phyloP scores from a whole-genome alignment of 2,113 vertebrate genomes.

The Amphiprion ocellaris region DNA sequence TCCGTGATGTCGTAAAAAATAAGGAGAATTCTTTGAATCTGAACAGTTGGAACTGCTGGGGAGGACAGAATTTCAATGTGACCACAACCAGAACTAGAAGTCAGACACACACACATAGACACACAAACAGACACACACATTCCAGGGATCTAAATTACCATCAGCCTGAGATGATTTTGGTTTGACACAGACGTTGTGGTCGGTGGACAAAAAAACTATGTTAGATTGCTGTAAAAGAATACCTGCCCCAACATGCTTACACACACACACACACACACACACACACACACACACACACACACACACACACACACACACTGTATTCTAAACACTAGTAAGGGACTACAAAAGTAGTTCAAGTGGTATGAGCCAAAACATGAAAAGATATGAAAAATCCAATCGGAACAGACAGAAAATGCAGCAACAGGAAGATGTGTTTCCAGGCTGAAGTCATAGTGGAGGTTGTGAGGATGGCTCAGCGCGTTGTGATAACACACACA shows the following conservation, averaged over 20 bases:
- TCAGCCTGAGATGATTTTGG: conserved; percentile 36
- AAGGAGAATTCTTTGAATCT: conserved; percentile 12
- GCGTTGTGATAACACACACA: conserved; percentile 16
- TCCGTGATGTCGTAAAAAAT: not conserved
- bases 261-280: conserved; percentile 19
- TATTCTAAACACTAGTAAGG: conserved; percentile 13
- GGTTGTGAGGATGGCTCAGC: conserved; percentile 5
- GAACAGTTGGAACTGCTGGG: conserved; percentile 15
- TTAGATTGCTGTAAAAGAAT: conserved; percentile 12
- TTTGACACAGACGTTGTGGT: conserved; percentile 36
- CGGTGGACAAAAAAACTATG: conserved; percentile 8
- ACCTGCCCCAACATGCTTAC: conserved; percentile 21
- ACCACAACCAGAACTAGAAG: conserved; percentile 46
- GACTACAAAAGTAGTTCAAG: not conserved
- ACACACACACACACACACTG: conserved; percentile 23
- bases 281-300: conserved; percentile 1
- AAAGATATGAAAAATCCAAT: conserved; percentile 13
- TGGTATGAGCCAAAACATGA: not conserved
- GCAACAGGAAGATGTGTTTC: conserved; percentile 7
- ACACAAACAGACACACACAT: conserved; percentile 1
- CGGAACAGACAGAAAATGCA: not conserved
- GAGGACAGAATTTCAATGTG: conserved; percentile 33
- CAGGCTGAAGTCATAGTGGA: conserved; percentile 2
- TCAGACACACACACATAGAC: conserved; percentile 19
- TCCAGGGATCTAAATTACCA: conserved; percentile 31